Base-by-base conservation (phyloP, 2,888 invertebrate species). In the Hypsopygia costalis region DNA sequence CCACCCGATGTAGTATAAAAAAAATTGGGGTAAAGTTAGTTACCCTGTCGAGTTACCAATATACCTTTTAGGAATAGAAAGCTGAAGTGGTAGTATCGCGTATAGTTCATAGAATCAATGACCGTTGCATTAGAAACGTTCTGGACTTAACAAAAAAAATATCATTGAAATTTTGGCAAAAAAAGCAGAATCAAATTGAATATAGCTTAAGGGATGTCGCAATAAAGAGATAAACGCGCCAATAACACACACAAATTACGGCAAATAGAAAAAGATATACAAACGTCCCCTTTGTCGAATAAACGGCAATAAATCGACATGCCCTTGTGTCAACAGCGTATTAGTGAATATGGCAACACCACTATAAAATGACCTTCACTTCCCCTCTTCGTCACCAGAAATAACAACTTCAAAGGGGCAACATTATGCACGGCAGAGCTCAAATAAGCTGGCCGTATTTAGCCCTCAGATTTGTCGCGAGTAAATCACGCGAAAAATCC, bases 401-500 rank as follows among this genome's bases (percentile, higher is more conserved):
- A 10, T 5, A 20, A 3, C 32, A 25, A 6, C 25, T 22, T n/a
- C n/a, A 22, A 9, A 31, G 25, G 32, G 31, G 33, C 8, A 20
- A 3, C 27, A 6, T 11, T 2, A 6, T 32, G 22, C 22, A n/a
- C 12, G 9, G 25, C 7, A 46, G 36, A 59, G 80, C 42, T 70
- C 81, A 51, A 36, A 32, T 62, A 76, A 37, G 54, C 42, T 42
- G 64, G 85, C 47, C 69, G 59, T 33, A 63, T 78, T 73, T 78
- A 68, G 61, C 78, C 76, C 83, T 73, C 78, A 70, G 82, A 85
- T 85, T 86, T 86, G 85, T 86, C 83, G 72, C 73, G 71, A 62
- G 67, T 79, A 87, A 88, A 87, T 87, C 87, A 87, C 75, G 78
- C 83, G 87, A 79, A 80, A 87, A 87, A 87, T 86, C 85, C 87